Conservation (phyloP, 1,140 invertebrate species). For the Drosophila virilis region DNA sequence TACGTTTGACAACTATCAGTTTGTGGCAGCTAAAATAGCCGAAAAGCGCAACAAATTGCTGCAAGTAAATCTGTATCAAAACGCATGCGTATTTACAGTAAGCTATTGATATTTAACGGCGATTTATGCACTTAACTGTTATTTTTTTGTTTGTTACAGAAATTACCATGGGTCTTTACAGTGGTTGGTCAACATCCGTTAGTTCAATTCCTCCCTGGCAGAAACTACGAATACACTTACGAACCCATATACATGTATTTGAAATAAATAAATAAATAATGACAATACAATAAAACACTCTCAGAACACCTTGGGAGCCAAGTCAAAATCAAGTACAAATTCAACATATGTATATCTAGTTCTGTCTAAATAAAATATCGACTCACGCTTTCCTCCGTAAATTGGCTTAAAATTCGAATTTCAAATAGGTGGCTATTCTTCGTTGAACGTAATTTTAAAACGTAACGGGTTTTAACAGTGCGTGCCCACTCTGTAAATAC, state of each 20-base stretch:
- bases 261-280: slow-evolving; percentile 12
- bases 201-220: slow-evolving; percentile 7
- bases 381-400: slow-evolving; percentile 2
- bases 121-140: background rate
- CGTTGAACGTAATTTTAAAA: slow-evolving; percentile 7
- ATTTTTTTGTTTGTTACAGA: slow-evolving; percentile 22
- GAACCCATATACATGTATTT: slow-evolving; percentile 36
- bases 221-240: slow-evolving; percentile 36
- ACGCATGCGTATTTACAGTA: slow-evolving; percentile 17
- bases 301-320: slow-evolving; percentile 16
- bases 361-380: slow-evolving; percentile 11
- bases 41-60: slow-evolving; percentile 13
- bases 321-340: slow-evolving; percentile 30
- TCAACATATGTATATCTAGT: slow-evolving; percentile 7
- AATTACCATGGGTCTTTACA: slow-evolving; percentile 19
- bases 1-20: slow-evolving; percentile 37
- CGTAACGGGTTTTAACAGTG: slow-evolving; percentile 18
- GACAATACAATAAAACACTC: background rate
- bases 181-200: slow-evolving; percentile 10
- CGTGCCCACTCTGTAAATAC: background rate
- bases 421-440: background rate
- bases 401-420: slow-evolving; percentile 8
- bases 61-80: slow-evolving; percentile 33
- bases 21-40: slow-evolving; percentile 30
- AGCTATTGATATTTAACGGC: background rate